Conservation (phyloP, 2,888 invertebrate species). For the Tipula lateralis region DNA sequence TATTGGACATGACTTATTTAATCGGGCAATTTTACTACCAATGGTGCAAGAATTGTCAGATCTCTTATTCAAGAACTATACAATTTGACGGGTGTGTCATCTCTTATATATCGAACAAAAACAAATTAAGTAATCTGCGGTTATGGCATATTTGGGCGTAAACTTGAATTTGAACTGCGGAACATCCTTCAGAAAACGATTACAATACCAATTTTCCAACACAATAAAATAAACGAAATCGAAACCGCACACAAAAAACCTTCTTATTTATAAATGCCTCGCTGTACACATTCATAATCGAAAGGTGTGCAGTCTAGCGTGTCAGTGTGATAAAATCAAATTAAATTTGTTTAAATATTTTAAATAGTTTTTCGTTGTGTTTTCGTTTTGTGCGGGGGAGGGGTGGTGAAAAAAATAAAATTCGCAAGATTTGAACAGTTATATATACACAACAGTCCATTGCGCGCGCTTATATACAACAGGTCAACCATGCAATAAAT, state of each 20-base stretch:
- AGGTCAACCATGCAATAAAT: not conserved
- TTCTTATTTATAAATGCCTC: not conserved
- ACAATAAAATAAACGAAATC: not conserved
- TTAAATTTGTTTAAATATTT: not conserved
- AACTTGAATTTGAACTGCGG: not conserved
- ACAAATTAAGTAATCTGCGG: not conserved
- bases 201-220: not conserved
- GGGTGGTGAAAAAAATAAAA: too few relatives aligned
- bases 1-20: too few relatives aligned
- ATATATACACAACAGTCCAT: too few relatives aligned
- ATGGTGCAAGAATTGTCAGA: too few relatives aligned
- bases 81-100: not conserved
- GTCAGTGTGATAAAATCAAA: not conserved
- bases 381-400: too few relatives aligned
- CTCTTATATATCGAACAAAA: not conserved
- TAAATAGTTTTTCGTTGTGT: not conserved
- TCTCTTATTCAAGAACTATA: too few relatives aligned
- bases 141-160: not conserved
- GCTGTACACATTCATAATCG: not conserved
- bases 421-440: too few relatives aligned
- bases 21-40: too few relatives aligned
- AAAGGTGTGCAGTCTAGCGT: not conserved
- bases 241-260: not conserved
- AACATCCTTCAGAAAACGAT: not conserved
- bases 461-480: too few relatives aligned